Evolutionary conservation across 1,140 invertebrate species (phyloP).

Genomic region (Hermatobates lingyangjiaoensis): DNA sequence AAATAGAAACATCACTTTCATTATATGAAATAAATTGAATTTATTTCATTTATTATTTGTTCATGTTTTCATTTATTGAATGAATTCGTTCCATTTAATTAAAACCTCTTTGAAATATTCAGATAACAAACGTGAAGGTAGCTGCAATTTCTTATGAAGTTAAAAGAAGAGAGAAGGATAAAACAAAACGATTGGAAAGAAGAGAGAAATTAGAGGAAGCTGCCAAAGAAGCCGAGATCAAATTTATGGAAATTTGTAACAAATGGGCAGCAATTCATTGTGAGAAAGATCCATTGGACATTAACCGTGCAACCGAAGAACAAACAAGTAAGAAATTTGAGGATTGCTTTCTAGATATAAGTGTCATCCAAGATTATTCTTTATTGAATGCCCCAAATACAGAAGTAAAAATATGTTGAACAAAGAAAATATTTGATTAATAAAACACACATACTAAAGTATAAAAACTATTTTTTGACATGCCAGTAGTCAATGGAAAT

Average conservation of each 20-base stretch:
- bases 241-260: background rate
- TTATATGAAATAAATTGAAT: background rate
- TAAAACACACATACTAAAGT: too few relatives aligned
- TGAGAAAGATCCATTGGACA: background rate
- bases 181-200: background rate
- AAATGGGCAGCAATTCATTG: background rate
- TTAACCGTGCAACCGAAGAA: background rate
- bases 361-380: too few relatives aligned
- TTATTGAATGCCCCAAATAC: too few relatives aligned
- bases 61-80: background rate
- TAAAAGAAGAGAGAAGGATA: background rate
- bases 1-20: background rate
- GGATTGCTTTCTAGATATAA: too few relatives aligned
- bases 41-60: background rate
- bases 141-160: background rate
- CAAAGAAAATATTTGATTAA: too few relatives aligned
- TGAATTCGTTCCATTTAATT: background rate
- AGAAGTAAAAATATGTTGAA: too few relatives aligned
- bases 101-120: background rate
- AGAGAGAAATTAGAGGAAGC: background rate
- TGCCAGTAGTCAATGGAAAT: too few relatives aligned
- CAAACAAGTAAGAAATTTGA: background rate
- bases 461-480: too few relatives aligned
- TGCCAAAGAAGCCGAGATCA: background rate
- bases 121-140: background rate